Evolutionary conservation across 2,113 vertebrate genomes (phyloP), one percentile per base, ranked within the genome.

Genomic region (Argyrosomus japonicus): DNA sequence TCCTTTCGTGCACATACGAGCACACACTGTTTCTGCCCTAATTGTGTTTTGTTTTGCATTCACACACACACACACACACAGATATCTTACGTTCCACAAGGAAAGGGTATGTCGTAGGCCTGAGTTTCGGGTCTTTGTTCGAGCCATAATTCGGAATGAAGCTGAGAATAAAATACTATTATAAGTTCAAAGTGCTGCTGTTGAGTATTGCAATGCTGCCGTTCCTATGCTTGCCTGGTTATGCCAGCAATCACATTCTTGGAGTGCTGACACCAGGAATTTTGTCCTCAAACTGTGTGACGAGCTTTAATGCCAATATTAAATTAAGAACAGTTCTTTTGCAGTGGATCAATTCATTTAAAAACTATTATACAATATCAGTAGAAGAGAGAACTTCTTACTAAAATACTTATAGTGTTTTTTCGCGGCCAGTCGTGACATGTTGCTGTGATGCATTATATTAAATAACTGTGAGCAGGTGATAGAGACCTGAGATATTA

Each of bases 121-220:
- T 93, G 82, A 91, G 94, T 81, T 91, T 85, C 48, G 81, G 32
- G 56, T 84, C 89, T 87, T 87, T 92, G 87, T 82, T 81, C 57
- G 68, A 75, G 54, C 57, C 61, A 83, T 76, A 47, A 83, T 82
- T 85, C 84, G 86, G 79, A 87, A 84, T 93, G 77, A 90, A 85
- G 84, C 79, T 88, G 86, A 84, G 89, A 89, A 78, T 89, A 87
- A 83, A 91, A 92, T 75, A 83, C 71, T 67, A 92, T 93, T 93
- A 91, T 65, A 91, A 79, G 79, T 85, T 90, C 90, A 91, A 89
- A 86, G 75, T 65, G 83, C 88, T 93, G 50, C 68, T 92, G 92
- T 69, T 83, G 81, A 91, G 79, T 64, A 74, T 69, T 48, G 62
- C 82, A 87, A 79, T 27, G 54, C 56, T 85, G 79, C 36, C 77